Conservation (phyloP, 2,797 vertebrate species). For the Adrianichthys oophorus region DNA sequence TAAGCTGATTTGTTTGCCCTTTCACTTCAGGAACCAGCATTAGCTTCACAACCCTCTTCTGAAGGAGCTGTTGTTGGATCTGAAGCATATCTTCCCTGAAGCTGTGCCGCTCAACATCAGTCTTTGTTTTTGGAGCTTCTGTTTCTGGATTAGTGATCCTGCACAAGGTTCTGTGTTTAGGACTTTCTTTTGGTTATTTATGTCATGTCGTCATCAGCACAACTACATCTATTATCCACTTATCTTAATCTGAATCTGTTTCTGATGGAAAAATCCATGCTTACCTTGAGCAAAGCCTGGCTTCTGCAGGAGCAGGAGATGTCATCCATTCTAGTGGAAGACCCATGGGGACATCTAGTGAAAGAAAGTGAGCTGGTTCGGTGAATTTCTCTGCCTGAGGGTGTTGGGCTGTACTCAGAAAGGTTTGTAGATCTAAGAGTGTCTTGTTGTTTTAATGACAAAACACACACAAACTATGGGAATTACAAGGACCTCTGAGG, state of each 20-base stretch:
- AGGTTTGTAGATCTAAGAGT: too few relatives aligned
- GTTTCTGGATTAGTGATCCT: constrained; percentile 4
- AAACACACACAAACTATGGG: background rate
- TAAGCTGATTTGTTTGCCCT: constrained; percentile 25
- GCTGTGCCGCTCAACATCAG: constrained; percentile 39
- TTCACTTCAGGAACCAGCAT: constrained; percentile 59
- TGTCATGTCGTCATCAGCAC: constrained; percentile 12
- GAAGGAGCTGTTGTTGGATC: constrained; percentile 46
- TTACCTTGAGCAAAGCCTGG: constrained; percentile 8
- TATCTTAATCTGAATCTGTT: too few relatives aligned
- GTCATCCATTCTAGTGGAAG: constrained; percentile 36
- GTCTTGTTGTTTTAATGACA: background rate
- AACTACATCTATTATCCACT: too few relatives aligned
- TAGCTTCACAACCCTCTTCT: constrained; percentile 67
- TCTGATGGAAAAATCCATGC: constrained; percentile 18
- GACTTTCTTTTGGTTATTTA: constrained; percentile 1
- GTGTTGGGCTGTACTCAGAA: too few relatives aligned
- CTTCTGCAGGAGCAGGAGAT: background rate
- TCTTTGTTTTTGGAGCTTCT: constrained; percentile 38
- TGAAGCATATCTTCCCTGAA: constrained; percentile 46
- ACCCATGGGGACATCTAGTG: constrained; percentile 74
- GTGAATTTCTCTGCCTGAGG: background rate
- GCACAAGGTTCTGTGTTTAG: constrained; percentile 4
- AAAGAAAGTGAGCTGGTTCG: background rate
- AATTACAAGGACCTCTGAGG: too few relatives aligned